Conservation (phyloP, 37 sponge, comb jelly and placozoan genomes). For the Hexactinellida sp. region DNA sequence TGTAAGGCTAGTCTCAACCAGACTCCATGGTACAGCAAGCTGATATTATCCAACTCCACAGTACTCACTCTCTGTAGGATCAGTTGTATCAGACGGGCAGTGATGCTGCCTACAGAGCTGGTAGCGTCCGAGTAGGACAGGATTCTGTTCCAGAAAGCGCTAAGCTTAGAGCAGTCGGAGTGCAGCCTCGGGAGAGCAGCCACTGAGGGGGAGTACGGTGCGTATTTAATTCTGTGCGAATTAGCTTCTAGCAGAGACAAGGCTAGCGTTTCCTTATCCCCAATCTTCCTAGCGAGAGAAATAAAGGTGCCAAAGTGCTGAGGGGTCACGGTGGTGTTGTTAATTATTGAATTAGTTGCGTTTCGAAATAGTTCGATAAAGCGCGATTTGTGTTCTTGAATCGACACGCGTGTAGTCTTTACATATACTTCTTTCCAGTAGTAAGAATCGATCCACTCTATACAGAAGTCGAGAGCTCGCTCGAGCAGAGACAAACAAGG, state of each 20-base stretch:
- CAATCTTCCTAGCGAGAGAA: neutral
- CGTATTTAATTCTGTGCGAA: neutral
- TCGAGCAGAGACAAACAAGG: neutral
- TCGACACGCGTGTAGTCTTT: neutral
- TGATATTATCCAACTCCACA: neutral
- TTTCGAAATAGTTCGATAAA: neutral
- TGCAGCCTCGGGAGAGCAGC: neutral
- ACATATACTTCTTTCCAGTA: neutral
- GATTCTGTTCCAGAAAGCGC: neutral
- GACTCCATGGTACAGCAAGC: neutral
- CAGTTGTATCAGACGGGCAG: neutral
- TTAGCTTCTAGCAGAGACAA: neutral
- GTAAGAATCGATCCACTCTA: neutral
- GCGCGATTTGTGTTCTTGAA: neutral
- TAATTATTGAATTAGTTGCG: neutral
- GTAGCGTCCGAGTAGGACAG: neutral
- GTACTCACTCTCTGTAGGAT: neutral
- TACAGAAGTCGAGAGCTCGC: neutral
- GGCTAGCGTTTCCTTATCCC: neutral
- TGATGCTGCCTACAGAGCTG: neutral
- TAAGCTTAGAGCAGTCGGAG: neutral
- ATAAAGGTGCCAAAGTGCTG: neutral
- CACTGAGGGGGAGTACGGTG: neutral
- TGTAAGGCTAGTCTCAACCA: neutral
- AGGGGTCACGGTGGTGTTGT: neutral